Evolutionary conservation across 2,797 vertebrate species (phyloP).

Genomic region (Leucoraja ocellata): DNA sequence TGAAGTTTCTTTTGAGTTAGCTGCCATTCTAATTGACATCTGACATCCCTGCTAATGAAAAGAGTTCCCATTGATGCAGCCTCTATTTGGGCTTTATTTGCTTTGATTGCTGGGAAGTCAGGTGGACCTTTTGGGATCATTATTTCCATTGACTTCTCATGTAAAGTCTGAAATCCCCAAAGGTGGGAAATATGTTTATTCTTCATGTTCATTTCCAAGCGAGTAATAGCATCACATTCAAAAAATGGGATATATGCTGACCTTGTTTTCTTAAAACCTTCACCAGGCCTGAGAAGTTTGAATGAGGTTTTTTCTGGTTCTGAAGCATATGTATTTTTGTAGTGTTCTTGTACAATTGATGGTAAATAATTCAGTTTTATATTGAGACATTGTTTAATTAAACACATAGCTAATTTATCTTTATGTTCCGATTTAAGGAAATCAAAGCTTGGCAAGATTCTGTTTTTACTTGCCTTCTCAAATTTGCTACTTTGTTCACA

Average conservation of each 20-base stretch:
- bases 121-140: constrained; percentile 19
- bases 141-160: constrained; percentile 3
- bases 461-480: not conserved
- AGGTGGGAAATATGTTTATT: not conserved
- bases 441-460: not conserved
- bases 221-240: not conserved
- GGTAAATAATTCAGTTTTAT: constrained; percentile 17
- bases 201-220: constrained; percentile 21
- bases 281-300: not conserved
- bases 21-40: constrained; percentile 30
- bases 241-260: constrained; percentile 4
- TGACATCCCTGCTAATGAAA: not conserved
- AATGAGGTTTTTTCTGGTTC: not conserved
- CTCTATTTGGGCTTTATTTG: not conserved
- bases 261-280: constrained; percentile 13
- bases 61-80: not conserved
- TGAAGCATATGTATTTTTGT: not conserved
- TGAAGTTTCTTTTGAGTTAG: constrained; percentile 25
- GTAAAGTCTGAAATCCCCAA: constrained; percentile 21
- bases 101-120: not conserved
- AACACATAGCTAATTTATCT: constrained; percentile 2
- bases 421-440: not conserved
- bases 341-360: not conserved
- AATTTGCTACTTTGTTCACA: not conserved
- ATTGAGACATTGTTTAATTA: constrained; percentile 25